Evolutionary conservation across 2,888 invertebrate species (phyloP).

Genomic region (Erebia epiphron): DNA sequence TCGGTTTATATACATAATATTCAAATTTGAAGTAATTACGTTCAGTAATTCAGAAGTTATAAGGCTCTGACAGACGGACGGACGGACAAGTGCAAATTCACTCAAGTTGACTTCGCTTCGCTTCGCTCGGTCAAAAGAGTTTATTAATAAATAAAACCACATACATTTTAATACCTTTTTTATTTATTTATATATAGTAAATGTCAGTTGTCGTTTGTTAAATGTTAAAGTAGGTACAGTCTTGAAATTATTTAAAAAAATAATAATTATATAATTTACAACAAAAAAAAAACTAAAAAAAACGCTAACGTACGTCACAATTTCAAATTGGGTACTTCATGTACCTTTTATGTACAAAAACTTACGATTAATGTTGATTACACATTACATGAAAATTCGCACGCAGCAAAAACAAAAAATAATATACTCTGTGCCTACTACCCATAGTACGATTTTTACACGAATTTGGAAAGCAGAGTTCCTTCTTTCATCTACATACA

Average conservation of each 20-base stretch:
- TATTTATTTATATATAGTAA: constrained; percentile 80
- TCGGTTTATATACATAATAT: no score
- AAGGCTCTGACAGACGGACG: no score
- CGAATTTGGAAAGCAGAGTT: no score
- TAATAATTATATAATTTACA: constrained; percentile 67
- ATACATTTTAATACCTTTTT: constrained; percentile 64
- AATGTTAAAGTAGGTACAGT: constrained; percentile 77
- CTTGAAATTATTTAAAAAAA: constrained; percentile 77
- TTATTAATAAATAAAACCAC: constrained; percentile 58
- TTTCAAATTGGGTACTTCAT: constrained; percentile 44
- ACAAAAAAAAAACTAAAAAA: constrained; percentile 51
- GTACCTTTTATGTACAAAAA: constrained; percentile 48
- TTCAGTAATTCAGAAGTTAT: no score
- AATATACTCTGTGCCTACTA: neutral
- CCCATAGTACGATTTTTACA: no score
- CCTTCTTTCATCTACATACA: no score
- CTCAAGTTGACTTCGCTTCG: no score
- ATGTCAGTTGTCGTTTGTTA: constrained; percentile 73
- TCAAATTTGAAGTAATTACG: no score
- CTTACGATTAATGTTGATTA: constrained; percentile 43
- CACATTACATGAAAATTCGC: neutral
- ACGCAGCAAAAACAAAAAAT: neutral
- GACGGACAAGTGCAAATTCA: no score
- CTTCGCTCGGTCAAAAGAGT: no score
- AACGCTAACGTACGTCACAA: constrained; percentile 41